These are phyloP conservation scores for Microcebus tavaratra DNA, from an alignment of 2,113 vertebrate genomes.

Conservation along the genomic window DNA sequence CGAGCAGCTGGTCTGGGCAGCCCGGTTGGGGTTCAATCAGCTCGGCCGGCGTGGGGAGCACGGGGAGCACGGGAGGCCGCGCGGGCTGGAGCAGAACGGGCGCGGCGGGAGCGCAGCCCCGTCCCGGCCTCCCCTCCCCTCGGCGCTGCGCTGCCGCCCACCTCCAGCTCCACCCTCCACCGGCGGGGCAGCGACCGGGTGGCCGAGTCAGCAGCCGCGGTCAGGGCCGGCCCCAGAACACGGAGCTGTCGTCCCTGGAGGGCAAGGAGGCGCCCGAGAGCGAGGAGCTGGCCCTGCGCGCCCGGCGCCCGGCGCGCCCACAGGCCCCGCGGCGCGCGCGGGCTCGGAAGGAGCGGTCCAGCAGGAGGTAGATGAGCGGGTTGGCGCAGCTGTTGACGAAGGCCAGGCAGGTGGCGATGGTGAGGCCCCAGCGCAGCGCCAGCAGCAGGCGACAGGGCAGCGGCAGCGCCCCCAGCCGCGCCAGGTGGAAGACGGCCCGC, in stretches of 20 bases:
- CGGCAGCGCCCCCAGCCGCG: conserved; percentile 24
- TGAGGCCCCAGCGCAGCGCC: conserved; percentile 79
- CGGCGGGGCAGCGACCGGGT: not conserved
- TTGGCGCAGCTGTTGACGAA: conserved; percentile 93
- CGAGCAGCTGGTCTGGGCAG: not conserved
- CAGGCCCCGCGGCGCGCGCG: conserved; percentile 49
- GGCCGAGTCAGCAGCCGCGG: not conserved
- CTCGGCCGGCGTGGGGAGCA: not conserved
- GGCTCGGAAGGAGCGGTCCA: conserved; percentile 89
- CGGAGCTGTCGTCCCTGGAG: conserved; percentile 24
- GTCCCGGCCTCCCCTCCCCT: not conserved
- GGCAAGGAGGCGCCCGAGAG: not conserved
- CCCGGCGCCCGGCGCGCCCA: not conserved
- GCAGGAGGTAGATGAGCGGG: conserved; percentile 89
- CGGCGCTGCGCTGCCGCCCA: not conserved
- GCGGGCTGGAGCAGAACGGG: not conserved
- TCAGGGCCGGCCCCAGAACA: not conserved
- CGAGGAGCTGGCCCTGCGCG: conserved; percentile 43
- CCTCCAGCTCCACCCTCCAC: not conserved
- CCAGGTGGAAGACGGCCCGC: conserved; percentile 80
- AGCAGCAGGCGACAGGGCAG: conserved; percentile 60
- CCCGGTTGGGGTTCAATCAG: not conserved
- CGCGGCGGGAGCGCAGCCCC: not conserved
- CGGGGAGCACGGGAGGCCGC: not conserved
- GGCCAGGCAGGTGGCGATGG: conserved; percentile 87